Evolutionary conservation across 2,797 vertebrate species (phyloP).

Genomic region (Hylomyscus alleni): DNA sequence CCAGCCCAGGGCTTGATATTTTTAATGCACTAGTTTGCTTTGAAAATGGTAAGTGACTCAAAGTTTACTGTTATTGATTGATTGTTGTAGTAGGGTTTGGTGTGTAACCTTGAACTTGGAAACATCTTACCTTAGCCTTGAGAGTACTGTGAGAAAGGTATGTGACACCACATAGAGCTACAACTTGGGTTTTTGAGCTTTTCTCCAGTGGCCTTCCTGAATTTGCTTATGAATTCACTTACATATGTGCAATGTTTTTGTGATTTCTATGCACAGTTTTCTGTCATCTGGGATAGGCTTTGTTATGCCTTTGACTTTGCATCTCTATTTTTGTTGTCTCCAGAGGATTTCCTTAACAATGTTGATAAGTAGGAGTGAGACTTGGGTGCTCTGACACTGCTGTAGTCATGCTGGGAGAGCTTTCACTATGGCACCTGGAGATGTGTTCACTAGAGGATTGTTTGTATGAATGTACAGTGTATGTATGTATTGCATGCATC

Average conservation of each 20-base stretch:
- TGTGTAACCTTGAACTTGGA: background rate
- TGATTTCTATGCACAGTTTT: background rate
- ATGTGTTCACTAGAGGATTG: background rate
- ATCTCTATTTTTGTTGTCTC: background rate
- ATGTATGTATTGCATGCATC: background rate
- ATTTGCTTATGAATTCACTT: constrained; percentile 5
- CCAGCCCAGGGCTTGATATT: background rate
- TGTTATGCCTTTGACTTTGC: constrained; percentile 17
- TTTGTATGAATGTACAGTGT: background rate
- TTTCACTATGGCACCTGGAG: background rate
- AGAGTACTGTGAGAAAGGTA: background rate
- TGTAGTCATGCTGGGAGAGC: background rate
- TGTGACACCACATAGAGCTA: background rate
- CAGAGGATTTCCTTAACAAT: background rate
- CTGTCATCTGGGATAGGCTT: background rate
- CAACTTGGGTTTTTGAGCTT: background rate
- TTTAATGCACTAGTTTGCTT: constrained; percentile 8
- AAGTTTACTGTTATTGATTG: background rate
- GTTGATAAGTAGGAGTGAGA: background rate
- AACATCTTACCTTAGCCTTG: background rate
- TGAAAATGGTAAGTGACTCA: background rate
- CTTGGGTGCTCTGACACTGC: background rate
- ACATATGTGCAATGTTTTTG: background rate
- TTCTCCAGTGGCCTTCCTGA: background rate
- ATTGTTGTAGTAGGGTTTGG: background rate